Conservation (phyloP, 1,140 invertebrate species). For the Drosophila sp. region DNA sequence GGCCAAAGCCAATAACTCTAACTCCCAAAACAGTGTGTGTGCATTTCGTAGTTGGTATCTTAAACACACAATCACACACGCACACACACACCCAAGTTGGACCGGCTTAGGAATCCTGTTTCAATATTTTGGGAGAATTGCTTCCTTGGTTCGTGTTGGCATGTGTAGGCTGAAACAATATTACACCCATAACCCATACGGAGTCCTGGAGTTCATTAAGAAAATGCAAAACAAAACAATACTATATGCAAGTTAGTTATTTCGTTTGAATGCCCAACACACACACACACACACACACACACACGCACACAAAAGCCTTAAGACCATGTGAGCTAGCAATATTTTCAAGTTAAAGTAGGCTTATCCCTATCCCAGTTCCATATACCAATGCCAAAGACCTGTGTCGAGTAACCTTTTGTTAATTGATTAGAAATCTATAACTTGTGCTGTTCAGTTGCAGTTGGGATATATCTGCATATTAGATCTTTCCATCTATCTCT, state of each 20-base stretch:
- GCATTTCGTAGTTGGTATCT: conserved; percentile 76
- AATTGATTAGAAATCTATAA: conserved; percentile 71
- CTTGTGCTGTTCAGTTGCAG: conserved; percentile 70
- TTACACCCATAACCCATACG: conserved; percentile 42
- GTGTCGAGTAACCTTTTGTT: conserved; percentile 45
- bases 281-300: too few species aligned
- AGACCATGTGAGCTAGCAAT: conserved; percentile 56
- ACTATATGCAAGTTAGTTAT: conserved; percentile 62
- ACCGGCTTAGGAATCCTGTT: conserved; percentile 61
- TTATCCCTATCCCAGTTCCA: conserved; percentile 52
- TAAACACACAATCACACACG: conserved; percentile 43
- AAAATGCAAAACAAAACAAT: conserved; percentile 53
- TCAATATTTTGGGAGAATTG: conserved; percentile 62
- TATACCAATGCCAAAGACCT: conserved; percentile 23
- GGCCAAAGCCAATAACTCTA: conserved; percentile 63
- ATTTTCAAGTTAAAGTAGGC: conserved; percentile 80
- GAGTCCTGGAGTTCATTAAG: conserved; percentile 68
- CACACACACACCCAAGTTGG: conserved; percentile 27
- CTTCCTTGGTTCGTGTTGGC: conserved; percentile 26
- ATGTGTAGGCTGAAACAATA: conserved; percentile 67
- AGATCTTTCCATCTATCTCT: conserved; percentile 42
- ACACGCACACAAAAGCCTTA: conserved; percentile 15
- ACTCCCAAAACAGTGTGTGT: conserved; percentile 38
- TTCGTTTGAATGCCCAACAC: conserved; percentile 28
- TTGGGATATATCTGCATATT: conserved; percentile 51